Evolutionary conservation across 2,113 vertebrate species (phyloP), one percentile per base, ranked within the genome.

Genomic region (Pagrus major): DNA sequence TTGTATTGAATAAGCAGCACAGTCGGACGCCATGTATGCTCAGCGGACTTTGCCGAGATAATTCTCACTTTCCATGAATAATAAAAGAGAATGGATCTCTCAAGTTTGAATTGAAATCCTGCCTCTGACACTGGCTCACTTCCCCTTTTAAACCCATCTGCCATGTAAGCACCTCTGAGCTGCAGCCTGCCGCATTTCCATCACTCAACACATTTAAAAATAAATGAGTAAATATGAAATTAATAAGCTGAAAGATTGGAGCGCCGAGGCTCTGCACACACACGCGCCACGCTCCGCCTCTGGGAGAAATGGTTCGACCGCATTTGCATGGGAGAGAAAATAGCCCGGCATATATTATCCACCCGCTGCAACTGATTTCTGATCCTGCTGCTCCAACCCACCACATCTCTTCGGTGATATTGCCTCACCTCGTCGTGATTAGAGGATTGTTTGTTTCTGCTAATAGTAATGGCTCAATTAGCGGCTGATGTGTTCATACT

Each of bases 191-290:
- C 59, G 56, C 83, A 39, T 85, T 82, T 88, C 89, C 91, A 88
- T 86, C 89, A 85, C 81, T 89, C 88, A 78, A 64, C 72, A 47
- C 84, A 47, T 90, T 90, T 91, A 91, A 93, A 92, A 94, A 93
- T 91, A 93, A 91, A 92, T 91, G 87, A 93, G 90, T 93, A 93
- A 93, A 94, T 94, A 93, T 89, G 91, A 94, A 94, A 93, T 93
- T 89, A 94, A 93, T 92, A 88, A 91, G 85, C 86, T 84, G 84
- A 86, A 83, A 89, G 88, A 92, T 87, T 84, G 83, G 41, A 85
- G 90, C 42, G 33, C 65, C 15, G 51, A 52, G 79, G 77, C 71
- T 86, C 70, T 58, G 77, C 59, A 27, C 64, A 67, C 70, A 71
- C 71, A 39, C 55, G 29, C 47, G 29, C 67, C 55, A 41, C 18